Evolutionary conservation across 2,797 vertebrate species (phyloP).

Genomic region (Sardinella longiceps): DNA sequence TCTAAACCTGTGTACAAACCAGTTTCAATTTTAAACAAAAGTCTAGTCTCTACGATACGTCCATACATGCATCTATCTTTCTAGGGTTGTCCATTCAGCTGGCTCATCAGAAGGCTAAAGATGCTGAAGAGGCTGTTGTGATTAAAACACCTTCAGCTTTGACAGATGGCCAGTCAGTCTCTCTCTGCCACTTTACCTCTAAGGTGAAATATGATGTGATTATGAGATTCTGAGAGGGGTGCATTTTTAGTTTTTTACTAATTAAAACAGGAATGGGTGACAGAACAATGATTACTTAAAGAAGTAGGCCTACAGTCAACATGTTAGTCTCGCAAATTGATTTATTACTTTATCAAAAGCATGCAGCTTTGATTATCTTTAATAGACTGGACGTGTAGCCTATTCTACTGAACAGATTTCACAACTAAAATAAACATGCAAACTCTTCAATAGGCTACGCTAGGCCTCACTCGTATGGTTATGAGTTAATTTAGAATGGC

Average conservation of each 20-base stretch:
- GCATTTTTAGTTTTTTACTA: not conserved
- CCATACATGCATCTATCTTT: not conserved
- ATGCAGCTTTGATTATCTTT: not conserved
- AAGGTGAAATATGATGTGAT: constrained; percentile 13
- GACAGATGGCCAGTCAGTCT: constrained; percentile 35
- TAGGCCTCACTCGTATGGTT: not conserved
- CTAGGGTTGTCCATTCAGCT: constrained; percentile 37
- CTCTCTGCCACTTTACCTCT: not conserved
- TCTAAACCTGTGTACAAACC: not conserved
- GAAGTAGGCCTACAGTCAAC: not conserved
- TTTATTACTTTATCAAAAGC: not conserved
- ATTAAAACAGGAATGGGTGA: not conserved
- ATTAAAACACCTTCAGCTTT: constrained; percentile 15
- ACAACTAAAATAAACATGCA: not conserved
- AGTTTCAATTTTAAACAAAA: not conserved
- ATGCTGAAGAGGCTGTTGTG: constrained; percentile 7
- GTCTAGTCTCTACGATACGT: not conserved
- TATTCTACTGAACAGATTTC: not conserved
- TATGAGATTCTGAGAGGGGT: not conserved
- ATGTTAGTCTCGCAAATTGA: not conserved
- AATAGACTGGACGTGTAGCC: not conserved
- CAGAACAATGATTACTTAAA: not conserved
- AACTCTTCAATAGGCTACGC: not conserved
- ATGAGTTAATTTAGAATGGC: not conserved
- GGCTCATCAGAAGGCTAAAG: not conserved